Conservation (phyloP, 2,113 vertebrate species). For the Trinectes maculatus region DNA sequence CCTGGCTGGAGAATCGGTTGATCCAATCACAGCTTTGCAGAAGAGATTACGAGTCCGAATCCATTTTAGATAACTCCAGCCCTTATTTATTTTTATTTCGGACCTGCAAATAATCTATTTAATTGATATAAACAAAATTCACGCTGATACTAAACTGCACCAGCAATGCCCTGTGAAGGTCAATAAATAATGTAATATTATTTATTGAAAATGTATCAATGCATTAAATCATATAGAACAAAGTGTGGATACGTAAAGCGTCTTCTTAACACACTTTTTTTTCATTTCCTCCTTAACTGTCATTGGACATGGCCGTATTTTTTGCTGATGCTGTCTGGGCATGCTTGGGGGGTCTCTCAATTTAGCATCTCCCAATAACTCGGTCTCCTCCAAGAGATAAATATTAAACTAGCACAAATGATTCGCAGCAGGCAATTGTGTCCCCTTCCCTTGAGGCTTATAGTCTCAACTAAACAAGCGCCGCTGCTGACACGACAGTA, state of each 20-base stretch:
- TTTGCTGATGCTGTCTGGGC: conserved; percentile 60
- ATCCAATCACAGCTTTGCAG: neutral
- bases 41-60: neutral
- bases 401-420: conserved; percentile 79
- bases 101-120: too few species aligned
- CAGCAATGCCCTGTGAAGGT: too few species aligned
- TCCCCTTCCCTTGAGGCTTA: conserved; percentile 45
- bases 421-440: conserved; percentile 60
- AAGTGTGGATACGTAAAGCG: too few species aligned
- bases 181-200: too few species aligned
- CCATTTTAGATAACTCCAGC: neutral
- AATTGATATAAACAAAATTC: too few species aligned
- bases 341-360: conserved; percentile 71
- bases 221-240: too few species aligned
- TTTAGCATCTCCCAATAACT: conserved; percentile 71
- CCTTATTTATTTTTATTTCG: too few species aligned
- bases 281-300: conserved; percentile 27
- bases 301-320: conserved; percentile 42
- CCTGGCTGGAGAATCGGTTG: neutral
- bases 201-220: too few species aligned
- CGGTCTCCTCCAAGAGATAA: conserved; percentile 66
- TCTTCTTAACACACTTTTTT: neutral
- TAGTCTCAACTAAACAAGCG: conserved; percentile 53
- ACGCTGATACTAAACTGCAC: too few species aligned
- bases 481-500: conserved; percentile 52